Conservation (phyloP, 2,888 invertebrate genomes). For the Melanchra persicariae region DNA sequence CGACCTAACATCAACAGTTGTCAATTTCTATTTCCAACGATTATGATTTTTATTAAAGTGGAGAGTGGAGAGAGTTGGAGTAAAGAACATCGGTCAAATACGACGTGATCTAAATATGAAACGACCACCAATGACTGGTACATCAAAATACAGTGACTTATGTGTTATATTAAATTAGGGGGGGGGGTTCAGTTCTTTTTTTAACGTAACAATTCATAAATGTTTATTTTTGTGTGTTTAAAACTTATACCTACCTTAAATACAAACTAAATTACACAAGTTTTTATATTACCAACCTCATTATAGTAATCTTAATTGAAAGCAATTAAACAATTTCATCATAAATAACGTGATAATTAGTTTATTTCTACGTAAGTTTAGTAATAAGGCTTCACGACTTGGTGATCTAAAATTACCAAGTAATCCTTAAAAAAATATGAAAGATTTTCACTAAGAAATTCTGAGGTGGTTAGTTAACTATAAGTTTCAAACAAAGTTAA, state of each 20-base stretch:
- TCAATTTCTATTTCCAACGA: neutral
- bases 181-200: too few species aligned
- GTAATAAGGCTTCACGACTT: slow-evolving; percentile 20
- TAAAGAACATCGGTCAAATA: too few species aligned
- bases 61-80: too few species aligned
- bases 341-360: neutral
- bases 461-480: slow-evolving; percentile 16
- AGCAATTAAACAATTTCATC: neutral
- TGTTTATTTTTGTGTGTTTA: neutral
- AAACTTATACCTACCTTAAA: neutral
- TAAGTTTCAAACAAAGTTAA: slow-evolving; percentile 28
- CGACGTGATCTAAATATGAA: too few species aligned
- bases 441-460: slow-evolving; percentile 5
- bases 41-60: neutral
- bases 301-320: neutral
- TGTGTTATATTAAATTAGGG: too few species aligned
- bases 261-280: neutral
- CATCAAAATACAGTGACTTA: too few species aligned
- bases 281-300: neutral
- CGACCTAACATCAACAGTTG: neutral
- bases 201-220: too few species aligned
- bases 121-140: too few species aligned
- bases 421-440: slow-evolving; percentile 16
- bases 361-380: neutral
- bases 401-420: neutral